Evolutionary conservation across 2,113 vertebrate genomes (phyloP), one percentile per base, ranked within the genome.

Genomic region (Phalacrocorax aristotelis): DNA sequence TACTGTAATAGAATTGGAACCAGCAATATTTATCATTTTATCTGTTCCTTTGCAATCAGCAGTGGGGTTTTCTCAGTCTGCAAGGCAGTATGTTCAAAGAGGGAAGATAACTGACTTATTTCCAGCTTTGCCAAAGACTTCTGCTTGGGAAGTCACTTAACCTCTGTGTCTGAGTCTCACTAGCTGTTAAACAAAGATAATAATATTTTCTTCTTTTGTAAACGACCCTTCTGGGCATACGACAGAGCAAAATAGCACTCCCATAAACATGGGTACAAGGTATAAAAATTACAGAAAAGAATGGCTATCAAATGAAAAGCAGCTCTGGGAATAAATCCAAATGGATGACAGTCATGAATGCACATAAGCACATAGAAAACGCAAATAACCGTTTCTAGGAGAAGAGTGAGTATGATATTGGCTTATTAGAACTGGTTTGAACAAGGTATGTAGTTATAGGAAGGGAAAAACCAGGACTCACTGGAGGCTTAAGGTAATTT

Each of bases 1-100:
- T 86, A 95, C 91, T 17, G 76, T 97, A 88, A 93, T 93, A 58
- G 83, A 91, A 95, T 64, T 93, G 74, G 58, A 97, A 92, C 32
- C 54, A 86, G 83, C 0, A 3, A 46, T 82, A 96, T 97, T 92
- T 87, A 92, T 92, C 44, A 83, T 83, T 96, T 90, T 85, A 84
- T 92, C 95, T 80, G 29, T 72, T 81, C 58, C 54, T 94, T n/a
- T 80, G 57, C 42, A 74, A 77, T 93, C 93, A 93, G 32, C 46
- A 46, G 51, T 51, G 34, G 11, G 3, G 57, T 88, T 78, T 54
- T 89, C 89, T 72, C 40, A 79, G 23, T 54, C 40, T 49, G 65
- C 66, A 92, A 85, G 42, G 57, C 8, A 77, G 23, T 79, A 46
- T 61, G 46, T 72, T 93, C 25, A 11, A 60, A 92, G 80, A 69